Evolutionary conservation across 1,140 invertebrate species (phyloP).

Genomic region (Calycopis cecrops): DNA sequence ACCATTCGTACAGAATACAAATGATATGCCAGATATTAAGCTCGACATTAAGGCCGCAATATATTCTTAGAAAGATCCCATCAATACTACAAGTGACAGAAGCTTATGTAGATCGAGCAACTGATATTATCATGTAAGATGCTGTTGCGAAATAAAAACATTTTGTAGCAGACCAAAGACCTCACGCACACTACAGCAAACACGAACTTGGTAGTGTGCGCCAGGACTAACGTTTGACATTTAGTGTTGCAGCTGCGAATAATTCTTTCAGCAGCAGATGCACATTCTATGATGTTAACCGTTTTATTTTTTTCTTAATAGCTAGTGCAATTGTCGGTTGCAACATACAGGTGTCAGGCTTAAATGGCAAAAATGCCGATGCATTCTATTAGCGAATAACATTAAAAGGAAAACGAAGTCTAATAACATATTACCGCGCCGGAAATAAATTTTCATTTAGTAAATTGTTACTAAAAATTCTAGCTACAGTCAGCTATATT

Average conservation of each 20-base stretch:
- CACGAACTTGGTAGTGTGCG: conserved; percentile 15
- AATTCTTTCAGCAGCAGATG: conserved; percentile 53
- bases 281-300: conserved; percentile 35
- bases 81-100: neutral
- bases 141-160: neutral
- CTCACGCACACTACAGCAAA: no score
- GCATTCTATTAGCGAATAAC: conserved; percentile 25
- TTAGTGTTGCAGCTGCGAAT: conserved; percentile 57
- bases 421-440: neutral
- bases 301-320: conserved; percentile 37
- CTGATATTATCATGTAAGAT: conserved; percentile 3
- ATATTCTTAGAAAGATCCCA: no score
- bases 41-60: no score
- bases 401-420: neutral
- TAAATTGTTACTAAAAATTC: no score
- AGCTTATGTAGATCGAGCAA: conserved; percentile 8
- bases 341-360: neutral
- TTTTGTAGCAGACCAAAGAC: no score
- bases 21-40: no score
- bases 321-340: conserved; percentile 2
- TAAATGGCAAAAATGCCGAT: conserved; percentile 10
- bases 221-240: conserved; percentile 39
- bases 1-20: no score
- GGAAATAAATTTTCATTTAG: neutral
- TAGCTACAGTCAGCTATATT: no score